phyloP scores from a whole-genome alignment of 2,797 vertebrate genomes.

The Emys orbicularis region DNA sequence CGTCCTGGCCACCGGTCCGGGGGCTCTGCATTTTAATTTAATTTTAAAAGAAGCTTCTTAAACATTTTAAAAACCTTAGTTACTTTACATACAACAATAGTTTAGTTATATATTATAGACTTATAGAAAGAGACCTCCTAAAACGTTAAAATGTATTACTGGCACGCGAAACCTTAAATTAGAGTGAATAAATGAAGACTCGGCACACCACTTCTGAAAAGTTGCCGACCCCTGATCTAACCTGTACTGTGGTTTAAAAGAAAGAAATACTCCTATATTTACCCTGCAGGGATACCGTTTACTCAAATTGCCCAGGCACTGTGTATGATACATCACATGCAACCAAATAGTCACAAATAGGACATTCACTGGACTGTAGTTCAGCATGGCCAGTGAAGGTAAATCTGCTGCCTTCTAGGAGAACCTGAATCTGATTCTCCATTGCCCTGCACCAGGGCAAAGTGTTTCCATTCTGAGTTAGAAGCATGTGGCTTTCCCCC shows the following conservation, averaged over 20 bases:
- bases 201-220: too few relatives aligned
- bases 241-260: background rate
- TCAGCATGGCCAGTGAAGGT: background rate
- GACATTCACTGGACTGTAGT: background rate
- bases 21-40: too few relatives aligned
- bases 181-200: too few relatives aligned
- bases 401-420: background rate
- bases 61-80: too few relatives aligned
- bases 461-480: background rate
- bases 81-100: too few relatives aligned
- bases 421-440: background rate
- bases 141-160: too few relatives aligned
- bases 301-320: background rate
- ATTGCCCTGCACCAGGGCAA: background rate
- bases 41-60: too few relatives aligned
- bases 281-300: background rate
- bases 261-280: background rate
- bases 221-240: too few relatives aligned
- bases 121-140: too few relatives aligned
- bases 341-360: background rate
- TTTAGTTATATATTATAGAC: too few relatives aligned
- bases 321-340: background rate
- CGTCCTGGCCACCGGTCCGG: too few relatives aligned
- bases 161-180: too few relatives aligned
- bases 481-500: background rate